These are phyloP conservation scores for Syritta pipiens DNA, from an alignment of 2,888 invertebrate species.

Conservation along the genomic window DNA sequence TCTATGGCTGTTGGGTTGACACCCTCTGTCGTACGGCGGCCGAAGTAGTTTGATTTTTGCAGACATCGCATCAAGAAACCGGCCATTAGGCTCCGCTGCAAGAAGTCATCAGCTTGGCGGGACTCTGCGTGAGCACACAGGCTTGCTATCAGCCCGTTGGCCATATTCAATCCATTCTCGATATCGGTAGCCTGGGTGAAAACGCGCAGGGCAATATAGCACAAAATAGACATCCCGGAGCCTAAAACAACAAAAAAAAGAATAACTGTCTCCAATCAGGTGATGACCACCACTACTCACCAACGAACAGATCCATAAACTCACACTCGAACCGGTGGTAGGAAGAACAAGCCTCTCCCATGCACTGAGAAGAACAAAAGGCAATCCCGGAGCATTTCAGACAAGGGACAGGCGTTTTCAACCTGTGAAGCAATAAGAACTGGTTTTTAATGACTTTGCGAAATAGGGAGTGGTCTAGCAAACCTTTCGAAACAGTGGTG, in stretches of 20 bases:
- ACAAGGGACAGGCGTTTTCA: conserved; percentile 86
- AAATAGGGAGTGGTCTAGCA: not conserved
- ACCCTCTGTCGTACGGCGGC: conserved; percentile 78
- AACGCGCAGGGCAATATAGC: conserved; percentile 87
- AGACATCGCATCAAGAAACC: conserved; percentile 87
- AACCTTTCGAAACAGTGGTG: conserved; percentile 85
- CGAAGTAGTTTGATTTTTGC: conserved; percentile 85
- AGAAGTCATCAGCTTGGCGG: conserved; percentile 84
- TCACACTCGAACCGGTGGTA: conserved; percentile 90
- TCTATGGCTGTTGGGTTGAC: conserved; percentile 81
- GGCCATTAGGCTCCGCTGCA: conserved; percentile 88
- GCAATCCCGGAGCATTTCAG: conserved; percentile 87
- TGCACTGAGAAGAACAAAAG: conserved; percentile 86
- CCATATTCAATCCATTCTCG: conserved; percentile 76
- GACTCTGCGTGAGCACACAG: conserved; percentile 84
- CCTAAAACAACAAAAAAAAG: conserved; percentile 78
- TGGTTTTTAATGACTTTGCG: not conserved
- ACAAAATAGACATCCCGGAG: conserved; percentile 90
- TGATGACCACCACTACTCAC: conserved; percentile 76
- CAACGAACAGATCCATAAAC: conserved; percentile 86
- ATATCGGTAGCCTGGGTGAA: conserved; percentile 84
- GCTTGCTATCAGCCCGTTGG: conserved; percentile 82
- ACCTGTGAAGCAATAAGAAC: conserved; percentile 77
- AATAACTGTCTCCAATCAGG: not conserved
- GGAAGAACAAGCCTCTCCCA: conserved; percentile 82